These are phyloP conservation scores for Hypothenemus hampei DNA, from an alignment of 1,140 invertebrate genomes.

Conservation along the genomic window DNA sequence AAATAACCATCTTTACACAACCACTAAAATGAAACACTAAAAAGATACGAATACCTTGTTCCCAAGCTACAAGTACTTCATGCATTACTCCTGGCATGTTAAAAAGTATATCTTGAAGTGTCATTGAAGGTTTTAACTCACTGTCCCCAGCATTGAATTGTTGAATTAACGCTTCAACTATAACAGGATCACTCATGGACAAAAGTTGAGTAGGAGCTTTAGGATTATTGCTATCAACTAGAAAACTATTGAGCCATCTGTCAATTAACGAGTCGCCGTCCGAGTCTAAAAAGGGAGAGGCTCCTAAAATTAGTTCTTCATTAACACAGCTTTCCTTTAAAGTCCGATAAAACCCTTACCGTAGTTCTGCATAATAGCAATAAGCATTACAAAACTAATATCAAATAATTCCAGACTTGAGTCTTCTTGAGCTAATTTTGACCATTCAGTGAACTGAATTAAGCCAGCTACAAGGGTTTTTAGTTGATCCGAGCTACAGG, in stretches of 20 bases:
- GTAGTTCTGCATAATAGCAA: slow-evolving; percentile 88
- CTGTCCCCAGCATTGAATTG: slow-evolving; percentile 69
- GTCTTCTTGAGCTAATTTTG: slow-evolving; percentile 57
- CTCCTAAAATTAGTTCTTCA: slow-evolving; percentile 39
- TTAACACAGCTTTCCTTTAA: not conserved
- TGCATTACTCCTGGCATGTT: slow-evolving; percentile 79
- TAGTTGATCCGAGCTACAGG: slow-evolving; percentile 82
- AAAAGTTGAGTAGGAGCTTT: slow-evolving; percentile 81
- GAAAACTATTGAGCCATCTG: slow-evolving; percentile 86
- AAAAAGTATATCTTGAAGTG: slow-evolving; percentile 82
- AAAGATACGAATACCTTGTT: slow-evolving; percentile 66
- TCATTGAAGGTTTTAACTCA: slow-evolving; percentile 66
- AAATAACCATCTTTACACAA: slow-evolving; percentile 1
- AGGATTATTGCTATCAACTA: slow-evolving; percentile 79
- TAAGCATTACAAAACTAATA: slow-evolving; percentile 89
- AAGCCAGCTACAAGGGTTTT: slow-evolving; percentile 82
- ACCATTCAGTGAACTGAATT: slow-evolving; percentile 90
- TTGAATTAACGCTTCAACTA: slow-evolving; percentile 75
- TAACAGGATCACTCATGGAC: slow-evolving; percentile 67
- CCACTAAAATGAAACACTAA: not conserved
- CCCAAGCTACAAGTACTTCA: slow-evolving; percentile 87
- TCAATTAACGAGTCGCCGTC: slow-evolving; percentile 74
- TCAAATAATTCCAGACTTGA: slow-evolving; percentile 83
- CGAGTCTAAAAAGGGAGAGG: slow-evolving; percentile 58
- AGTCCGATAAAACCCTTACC: slow-evolving; percentile 46